phyloP scores from a whole-genome alignment of 2,888 invertebrate species.

The Eristalinus aeneus region DNA sequence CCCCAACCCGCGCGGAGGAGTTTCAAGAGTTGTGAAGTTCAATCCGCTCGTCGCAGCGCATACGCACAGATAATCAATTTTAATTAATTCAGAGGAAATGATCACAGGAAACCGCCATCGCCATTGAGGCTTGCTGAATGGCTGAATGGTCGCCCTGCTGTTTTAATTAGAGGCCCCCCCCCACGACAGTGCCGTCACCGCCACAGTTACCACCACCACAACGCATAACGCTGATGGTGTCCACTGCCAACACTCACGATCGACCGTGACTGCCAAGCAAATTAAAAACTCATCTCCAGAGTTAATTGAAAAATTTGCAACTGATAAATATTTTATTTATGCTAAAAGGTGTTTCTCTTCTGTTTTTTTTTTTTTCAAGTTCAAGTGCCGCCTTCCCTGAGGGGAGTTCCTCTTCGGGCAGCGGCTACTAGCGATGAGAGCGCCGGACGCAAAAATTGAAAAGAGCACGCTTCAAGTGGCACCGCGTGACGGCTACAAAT shows the following conservation, averaged over 20 bases:
- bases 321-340: slow-evolving; percentile 52
- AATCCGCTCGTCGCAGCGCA: slow-evolving; percentile 23
- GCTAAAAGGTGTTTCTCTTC: slow-evolving; percentile 15
- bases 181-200: slow-evolving; percentile 16
- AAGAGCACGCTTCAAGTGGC: slow-evolving; percentile 43
- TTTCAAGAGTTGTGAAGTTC: slow-evolving; percentile 47
- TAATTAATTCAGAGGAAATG: slow-evolving; percentile 70
- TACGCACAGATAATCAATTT: slow-evolving; percentile 59
- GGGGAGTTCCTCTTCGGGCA: slow-evolving; percentile 10
- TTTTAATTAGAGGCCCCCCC: slow-evolving; percentile 41
- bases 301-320: slow-evolving; percentile 24
- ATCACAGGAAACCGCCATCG: slow-evolving; percentile 68
- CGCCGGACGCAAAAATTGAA: slow-evolving; percentile 29
- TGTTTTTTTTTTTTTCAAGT: slow-evolving; percentile 35
- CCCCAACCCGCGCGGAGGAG: not conserved
- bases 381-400: slow-evolving; percentile 35
- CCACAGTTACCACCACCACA: not conserved
- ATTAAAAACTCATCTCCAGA: slow-evolving; percentile 10
- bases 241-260: not conserved
- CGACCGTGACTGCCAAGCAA: slow-evolving; percentile 46
- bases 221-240: not conserved
- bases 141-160: slow-evolving; percentile 48
- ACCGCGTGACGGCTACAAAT: slow-evolving; percentile 30
- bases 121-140: slow-evolving; percentile 40
- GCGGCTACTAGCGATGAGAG: slow-evolving; percentile 19